Base-by-base conservation (phyloP, 1,140 invertebrate species). In the Aethina tumida region DNA sequence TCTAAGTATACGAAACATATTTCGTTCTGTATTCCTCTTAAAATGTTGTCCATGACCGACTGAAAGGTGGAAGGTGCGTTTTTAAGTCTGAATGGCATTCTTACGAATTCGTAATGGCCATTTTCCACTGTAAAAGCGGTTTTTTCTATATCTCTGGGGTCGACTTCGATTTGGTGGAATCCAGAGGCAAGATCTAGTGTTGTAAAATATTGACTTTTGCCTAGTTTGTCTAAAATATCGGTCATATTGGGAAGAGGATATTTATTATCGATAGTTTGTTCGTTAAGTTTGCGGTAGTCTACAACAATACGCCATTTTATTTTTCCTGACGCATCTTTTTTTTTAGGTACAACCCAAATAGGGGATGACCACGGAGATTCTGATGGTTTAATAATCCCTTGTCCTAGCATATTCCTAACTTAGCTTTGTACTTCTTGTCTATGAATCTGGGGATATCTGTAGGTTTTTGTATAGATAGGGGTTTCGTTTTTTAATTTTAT, bases 171-270 rank as follows among this genome's bases (percentile, higher is more conserved):
- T 30, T 44, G 38, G 26, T 41, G 38, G 13, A 35, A 42, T 24
- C 32, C 37, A 7, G 6, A 14, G 0, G 45, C 47, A 5, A 68
- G 33, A 52, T 71, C 66, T 2, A 69, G 41, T 0, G 56, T 51
- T 10, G 53, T 34, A 36, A 69, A 67, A 35, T 49, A 62, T 27
- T 47, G 44, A 7, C 43, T 26, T 6, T 48, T 50, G 5, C 3
- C 43, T 49, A 70, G 15, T 9, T 43, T 47, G 39, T 63, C 53
- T 37, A 52, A 29, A 15, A 52, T 54, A 10, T 61, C 51, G 10
- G 2, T 15, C 16, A 69, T 67, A 8, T 56, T 43, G 4, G 68
- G 66, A 5, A 72, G 34, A 6, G 68, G 69, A 47, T 53, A 75
- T 13, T 35, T 47, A 46, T 74, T 68, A 8, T 44, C 44, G 9